phyloP scores from a whole-genome alignment of 2,113 vertebrate genomes.

The Dipodomys ordii region DNA sequence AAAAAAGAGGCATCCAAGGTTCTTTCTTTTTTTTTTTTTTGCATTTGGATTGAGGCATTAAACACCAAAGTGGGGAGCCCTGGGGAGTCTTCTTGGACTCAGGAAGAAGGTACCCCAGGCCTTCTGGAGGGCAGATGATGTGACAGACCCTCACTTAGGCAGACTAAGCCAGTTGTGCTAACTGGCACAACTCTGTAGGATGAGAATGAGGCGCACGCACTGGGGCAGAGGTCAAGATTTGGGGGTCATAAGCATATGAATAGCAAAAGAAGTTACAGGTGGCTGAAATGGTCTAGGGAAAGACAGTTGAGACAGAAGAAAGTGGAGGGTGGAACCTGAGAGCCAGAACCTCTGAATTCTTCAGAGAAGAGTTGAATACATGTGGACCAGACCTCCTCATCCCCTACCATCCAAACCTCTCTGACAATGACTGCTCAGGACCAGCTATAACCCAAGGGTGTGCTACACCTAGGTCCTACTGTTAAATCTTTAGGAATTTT shows the following conservation, averaged over 20 bases:
- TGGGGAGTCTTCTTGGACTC: not conserved
- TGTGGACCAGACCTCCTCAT: rapidly evolving
- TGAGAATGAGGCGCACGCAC: not conserved
- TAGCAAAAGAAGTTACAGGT: rapidly evolving
- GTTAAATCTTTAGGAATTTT: not conserved
- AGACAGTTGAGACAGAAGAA: not conserved
- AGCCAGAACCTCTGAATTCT: not conserved
- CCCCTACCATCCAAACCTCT: not conserved
- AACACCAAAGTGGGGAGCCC: rapidly evolving
- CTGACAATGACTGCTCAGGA: not conserved
- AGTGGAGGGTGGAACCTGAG: not conserved
- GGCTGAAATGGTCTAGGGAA: not conserved
- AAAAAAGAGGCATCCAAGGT: not conserved
- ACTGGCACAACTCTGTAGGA: not conserved
- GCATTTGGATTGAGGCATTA: not conserved
- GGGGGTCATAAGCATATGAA: not conserved
- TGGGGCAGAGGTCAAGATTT: not conserved
- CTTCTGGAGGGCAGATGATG: not conserved
- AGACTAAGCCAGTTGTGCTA: not conserved
- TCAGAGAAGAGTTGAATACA: rapidly evolving
- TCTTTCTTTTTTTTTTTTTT: not conserved
- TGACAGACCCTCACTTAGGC: not conserved
- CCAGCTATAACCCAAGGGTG: too few species aligned
- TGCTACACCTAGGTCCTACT: not conserved
- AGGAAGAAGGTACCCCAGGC: not conserved